phyloP scores from a whole-genome alignment of 2,797 vertebrate genomes.

The Coregonus sp. region DNA sequence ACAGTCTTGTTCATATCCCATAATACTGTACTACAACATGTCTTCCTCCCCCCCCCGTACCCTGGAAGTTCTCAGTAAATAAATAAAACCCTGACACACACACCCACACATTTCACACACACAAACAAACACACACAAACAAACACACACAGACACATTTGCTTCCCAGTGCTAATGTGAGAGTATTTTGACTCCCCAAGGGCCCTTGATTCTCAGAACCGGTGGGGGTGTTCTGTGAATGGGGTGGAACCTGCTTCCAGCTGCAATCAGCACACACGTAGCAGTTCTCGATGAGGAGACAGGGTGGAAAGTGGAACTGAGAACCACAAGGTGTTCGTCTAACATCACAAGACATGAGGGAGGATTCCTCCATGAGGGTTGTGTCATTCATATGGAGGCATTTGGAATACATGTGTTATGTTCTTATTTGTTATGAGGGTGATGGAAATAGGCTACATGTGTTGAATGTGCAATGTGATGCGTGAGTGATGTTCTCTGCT shows the following conservation, averaged over 20 bases:
- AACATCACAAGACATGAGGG: neutral
- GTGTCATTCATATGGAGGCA: neutral
- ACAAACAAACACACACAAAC: too few species aligned
- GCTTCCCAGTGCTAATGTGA: neutral
- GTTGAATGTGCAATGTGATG: neutral
- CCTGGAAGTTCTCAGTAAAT: too few species aligned
- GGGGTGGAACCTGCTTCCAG: neutral
- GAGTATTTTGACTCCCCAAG: neutral
- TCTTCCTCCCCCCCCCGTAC: too few species aligned
- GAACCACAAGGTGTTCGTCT: neutral
- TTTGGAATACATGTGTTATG: neutral
- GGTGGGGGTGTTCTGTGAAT: neutral
- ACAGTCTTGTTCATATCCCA: neutral
- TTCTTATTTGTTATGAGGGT: neutral
- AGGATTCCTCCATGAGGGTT: neutral
- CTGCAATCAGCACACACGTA: neutral
- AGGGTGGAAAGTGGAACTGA: neutral
- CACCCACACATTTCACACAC: too few species aligned
- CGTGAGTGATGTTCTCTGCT: neutral
- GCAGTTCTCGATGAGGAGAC: neutral
- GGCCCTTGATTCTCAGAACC: conserved; percentile 24
- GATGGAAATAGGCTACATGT: neutral
- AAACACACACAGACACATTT: neutral
- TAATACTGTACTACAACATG: too few species aligned
- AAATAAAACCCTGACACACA: too few species aligned